Conservation (phyloP, 2,888 invertebrate species). For the Agonopterix alstromeriana region DNA sequence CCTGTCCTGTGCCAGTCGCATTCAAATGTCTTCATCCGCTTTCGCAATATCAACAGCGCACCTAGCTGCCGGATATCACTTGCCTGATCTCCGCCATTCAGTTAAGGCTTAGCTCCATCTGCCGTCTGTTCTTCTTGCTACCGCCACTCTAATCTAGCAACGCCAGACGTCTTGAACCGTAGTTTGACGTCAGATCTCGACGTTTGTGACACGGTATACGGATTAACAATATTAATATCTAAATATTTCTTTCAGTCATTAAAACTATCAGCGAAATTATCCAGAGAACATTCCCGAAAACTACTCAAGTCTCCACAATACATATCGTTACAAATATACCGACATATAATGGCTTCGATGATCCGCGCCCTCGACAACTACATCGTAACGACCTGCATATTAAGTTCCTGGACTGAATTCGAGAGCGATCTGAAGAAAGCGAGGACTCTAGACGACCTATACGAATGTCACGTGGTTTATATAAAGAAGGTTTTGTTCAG, state of each 20-base stretch:
- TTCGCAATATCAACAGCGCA: too few species aligned
- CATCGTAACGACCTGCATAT: constrained; percentile 84
- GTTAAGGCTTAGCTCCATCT: too few species aligned
- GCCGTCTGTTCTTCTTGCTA: too few species aligned
- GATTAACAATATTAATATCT: too few species aligned
- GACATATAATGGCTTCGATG: constrained; percentile 86
- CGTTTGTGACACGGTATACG: too few species aligned
- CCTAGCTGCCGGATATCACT: too few species aligned
- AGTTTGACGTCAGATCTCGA: too few species aligned
- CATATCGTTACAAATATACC: constrained; percentile 81
- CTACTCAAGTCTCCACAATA: constrained; percentile 81
- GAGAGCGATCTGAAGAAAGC: constrained; percentile 81
- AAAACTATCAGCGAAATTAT: constrained; percentile 76
- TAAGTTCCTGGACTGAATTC: constrained; percentile 85
- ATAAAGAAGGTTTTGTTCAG: constrained; percentile 85
- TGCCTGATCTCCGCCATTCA: too few species aligned
- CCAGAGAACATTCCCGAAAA: constrained; percentile 53
- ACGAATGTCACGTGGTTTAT: constrained; percentile 83
- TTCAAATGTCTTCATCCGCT: too few species aligned
- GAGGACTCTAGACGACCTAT: constrained; percentile 83
- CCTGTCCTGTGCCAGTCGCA: too few species aligned
- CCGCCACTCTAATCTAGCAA: too few species aligned
- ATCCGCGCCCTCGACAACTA: constrained; percentile 86
- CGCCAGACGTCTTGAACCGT: too few species aligned
- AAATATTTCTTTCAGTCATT: constrained; percentile 61